Evolutionary conservation across 1,140 invertebrate genomes (phyloP).

Genomic region (Drosophila malerkotliana): DNA sequence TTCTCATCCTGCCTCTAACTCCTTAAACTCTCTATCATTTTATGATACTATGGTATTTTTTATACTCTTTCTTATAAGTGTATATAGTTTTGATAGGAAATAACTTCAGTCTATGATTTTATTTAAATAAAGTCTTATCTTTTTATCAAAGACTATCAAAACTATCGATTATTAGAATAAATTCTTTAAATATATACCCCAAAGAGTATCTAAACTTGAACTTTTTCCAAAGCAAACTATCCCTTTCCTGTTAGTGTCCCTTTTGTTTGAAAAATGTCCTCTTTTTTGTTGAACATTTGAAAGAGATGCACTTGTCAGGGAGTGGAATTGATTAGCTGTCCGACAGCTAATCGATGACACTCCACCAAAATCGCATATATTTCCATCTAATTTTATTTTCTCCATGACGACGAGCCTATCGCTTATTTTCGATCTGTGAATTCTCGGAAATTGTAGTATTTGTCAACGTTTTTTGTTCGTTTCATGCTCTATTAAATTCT

Average conservation of each 20-base stretch:
- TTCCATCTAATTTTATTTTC: slow-evolving; percentile 36
- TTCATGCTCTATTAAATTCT: slow-evolving; percentile 77
- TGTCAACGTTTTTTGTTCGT: slow-evolving; percentile 54
- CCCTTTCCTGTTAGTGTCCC: slow-evolving; percentile 14
- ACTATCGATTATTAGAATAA: too few species aligned
- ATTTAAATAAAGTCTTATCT: too few species aligned
- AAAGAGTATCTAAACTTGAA: neutral
- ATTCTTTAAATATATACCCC: too few species aligned
- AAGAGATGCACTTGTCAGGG: slow-evolving; percentile 68
- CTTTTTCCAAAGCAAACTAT: neutral
- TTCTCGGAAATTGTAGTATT: slow-evolving; percentile 2
- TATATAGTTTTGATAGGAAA: too few species aligned
- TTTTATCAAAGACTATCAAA: too few species aligned
- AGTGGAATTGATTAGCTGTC: slow-evolving; percentile 73
- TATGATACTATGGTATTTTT: neutral
- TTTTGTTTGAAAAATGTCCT: too few species aligned
- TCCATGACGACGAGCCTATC: neutral
- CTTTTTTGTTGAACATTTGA: slow-evolving; percentile 37
- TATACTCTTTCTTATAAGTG: too few species aligned
- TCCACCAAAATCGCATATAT: slow-evolving; percentile 37
- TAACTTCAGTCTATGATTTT: too few species aligned
- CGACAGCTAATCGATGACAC: slow-evolving; percentile 77
- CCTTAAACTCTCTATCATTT: slow-evolving; percentile 10
- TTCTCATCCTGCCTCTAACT: slow-evolving; percentile 7
- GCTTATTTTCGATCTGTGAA: neutral